Conservation (phyloP, 2,888 invertebrate genomes). For the Heliothis peltigera region DNA sequence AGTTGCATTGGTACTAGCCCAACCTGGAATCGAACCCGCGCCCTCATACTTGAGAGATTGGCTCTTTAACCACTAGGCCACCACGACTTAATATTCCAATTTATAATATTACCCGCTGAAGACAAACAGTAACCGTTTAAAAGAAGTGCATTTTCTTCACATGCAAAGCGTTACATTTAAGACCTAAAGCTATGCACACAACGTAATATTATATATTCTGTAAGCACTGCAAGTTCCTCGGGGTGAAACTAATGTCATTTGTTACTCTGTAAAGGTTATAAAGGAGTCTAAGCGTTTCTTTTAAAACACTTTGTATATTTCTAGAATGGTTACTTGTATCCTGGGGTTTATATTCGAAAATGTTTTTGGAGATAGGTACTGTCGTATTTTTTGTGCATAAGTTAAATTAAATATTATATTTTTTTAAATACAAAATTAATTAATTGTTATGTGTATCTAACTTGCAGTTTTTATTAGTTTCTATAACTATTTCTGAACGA, state of each 20-base stretch:
- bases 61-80: no score
- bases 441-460: no score
- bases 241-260: slow-evolving; percentile 37
- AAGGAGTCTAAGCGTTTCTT: slow-evolving; percentile 21
- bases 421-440: no score
- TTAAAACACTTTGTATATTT: slow-evolving; percentile 12
- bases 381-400: no score
- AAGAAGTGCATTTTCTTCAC: slow-evolving; percentile 4
- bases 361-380: background rate
- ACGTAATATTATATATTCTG: slow-evolving; percentile 45
- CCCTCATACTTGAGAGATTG: no score
- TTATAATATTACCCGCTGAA: background rate
- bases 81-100: background rate
- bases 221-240: slow-evolving; percentile 25
- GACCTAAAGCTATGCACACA: slow-evolving; percentile 13
- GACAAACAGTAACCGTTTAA: background rate
- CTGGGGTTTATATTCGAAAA: background rate
- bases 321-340: background rate
- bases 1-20: no score
- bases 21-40: no score
- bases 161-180: slow-evolving; percentile 10
- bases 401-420: no score
- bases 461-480: no score
- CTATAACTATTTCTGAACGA: no score
- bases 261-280: slow-evolving; percentile 28